Evolutionary conservation across 2,888 invertebrate species (phyloP).

Genomic region (Patella pellucida): DNA sequence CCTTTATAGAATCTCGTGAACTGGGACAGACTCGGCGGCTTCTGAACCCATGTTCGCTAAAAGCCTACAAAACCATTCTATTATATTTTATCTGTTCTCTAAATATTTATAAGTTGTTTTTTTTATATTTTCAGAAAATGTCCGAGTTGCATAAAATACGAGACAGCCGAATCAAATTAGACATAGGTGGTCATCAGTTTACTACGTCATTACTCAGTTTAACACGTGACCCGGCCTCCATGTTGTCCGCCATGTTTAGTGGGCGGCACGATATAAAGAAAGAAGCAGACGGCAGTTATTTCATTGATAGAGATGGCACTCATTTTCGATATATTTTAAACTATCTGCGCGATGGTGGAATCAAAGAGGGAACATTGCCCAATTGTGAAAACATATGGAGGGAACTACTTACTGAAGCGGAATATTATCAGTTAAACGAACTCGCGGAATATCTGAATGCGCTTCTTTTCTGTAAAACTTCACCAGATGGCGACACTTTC

Average conservation of each 20-base stretch:
- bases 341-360: conserved; percentile 59
- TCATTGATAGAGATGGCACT: conserved; percentile 63
- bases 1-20: too few species aligned
- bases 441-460: conserved; percentile 50
- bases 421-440: conserved; percentile 60
- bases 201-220: conserved; percentile 62
- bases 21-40: too few species aligned
- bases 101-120: background rate
- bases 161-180: conserved; percentile 61
- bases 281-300: conserved; percentile 61
- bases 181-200: conserved; percentile 62
- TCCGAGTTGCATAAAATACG: conserved; percentile 59
- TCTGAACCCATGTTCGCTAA: background rate
- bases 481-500: conserved; percentile 30
- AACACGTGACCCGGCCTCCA: conserved; percentile 56
- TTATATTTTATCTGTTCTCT: background rate
- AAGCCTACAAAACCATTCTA: too few species aligned
- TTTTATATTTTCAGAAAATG: conserved; percentile 51
- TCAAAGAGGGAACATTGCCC: conserved; percentile 63
- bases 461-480: conserved; percentile 36
- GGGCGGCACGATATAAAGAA: conserved; percentile 59
- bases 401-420: conserved; percentile 61
- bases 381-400: conserved; percentile 51
- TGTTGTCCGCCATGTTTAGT: conserved; percentile 65
- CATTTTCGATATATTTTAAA: conserved; percentile 63